A percentile compares a stretch with the other conserved stretches of the same genome.
These are phyloP conservation scores for Lichenostomus cassidix DNA, from an alignment of 2,113 vertebrate genomes.

Conservation along the genomic window DNA sequence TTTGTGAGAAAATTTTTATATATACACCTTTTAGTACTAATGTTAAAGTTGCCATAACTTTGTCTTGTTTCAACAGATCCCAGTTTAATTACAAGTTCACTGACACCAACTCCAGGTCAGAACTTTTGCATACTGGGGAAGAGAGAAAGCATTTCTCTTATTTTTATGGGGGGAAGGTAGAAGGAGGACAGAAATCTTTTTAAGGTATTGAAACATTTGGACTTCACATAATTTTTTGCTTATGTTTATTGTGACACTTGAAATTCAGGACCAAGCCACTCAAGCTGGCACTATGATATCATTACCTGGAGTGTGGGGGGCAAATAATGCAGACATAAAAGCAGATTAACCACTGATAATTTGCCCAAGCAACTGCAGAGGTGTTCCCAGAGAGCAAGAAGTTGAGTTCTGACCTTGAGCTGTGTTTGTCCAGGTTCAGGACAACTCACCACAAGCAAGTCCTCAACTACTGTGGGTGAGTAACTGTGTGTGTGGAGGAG, in stretches of 20 bases:
- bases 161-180: too few species aligned
- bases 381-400: not conserved
- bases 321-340: not conserved
- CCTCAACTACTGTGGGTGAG: conserved; percentile 6
- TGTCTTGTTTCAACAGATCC: not conserved
- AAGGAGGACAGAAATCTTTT: not conserved
- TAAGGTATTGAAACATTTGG: not conserved
- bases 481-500: not conserved
- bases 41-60: not conserved
- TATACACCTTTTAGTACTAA: not conserved
- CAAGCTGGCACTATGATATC: not conserved
- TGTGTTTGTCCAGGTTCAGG: not conserved
- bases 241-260: not conserved
- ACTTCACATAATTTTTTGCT: not conserved
- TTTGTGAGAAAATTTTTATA: not conserved
- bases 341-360: not conserved
- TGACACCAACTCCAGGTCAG: not conserved
- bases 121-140: too few species aligned
- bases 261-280: not conserved
- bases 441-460: not conserved
- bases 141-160: too few species aligned
- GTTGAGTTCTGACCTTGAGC: not conserved
- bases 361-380: not conserved
- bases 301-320: not conserved
- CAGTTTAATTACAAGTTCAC: not conserved